phyloP scores from a whole-genome alignment of 2,888 invertebrate species.

The Frankliniella intonsa region DNA sequence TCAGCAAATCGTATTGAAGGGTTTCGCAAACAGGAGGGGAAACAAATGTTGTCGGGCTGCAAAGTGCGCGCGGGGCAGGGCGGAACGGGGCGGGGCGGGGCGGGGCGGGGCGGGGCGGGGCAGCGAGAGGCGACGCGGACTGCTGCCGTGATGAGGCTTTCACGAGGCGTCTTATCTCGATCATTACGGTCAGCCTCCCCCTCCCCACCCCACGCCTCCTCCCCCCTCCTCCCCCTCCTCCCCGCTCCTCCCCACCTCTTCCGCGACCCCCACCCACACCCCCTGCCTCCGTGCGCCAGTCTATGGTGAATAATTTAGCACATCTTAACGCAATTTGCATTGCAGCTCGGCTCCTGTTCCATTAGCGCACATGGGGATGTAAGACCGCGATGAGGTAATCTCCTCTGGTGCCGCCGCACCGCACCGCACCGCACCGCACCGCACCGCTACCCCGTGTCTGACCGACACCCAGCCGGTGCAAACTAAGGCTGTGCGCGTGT shows the following conservation, averaged over 20 bases:
- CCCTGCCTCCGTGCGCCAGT: too few relatives aligned
- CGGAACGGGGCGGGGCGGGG: not conserved
- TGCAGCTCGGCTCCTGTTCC: conserved; percentile 3
- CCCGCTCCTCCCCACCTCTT: too few relatives aligned
- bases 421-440: too few relatives aligned
- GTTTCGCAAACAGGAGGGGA: conserved; percentile 4
- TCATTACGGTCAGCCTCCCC: not conserved
- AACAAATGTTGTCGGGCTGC: not conserved
- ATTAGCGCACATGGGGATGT: not conserved
- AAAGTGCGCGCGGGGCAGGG: not conserved
- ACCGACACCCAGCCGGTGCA: too few relatives aligned
- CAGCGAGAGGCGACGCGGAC: not conserved
- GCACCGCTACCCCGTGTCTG: too few relatives aligned
- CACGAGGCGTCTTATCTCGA: not conserved
- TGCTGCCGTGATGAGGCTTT: not conserved
- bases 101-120: not conserved
- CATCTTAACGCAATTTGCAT: conserved; percentile 20
- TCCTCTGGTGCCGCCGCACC: too few relatives aligned
- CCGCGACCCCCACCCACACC: too few relatives aligned
- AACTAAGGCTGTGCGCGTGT: too few relatives aligned
- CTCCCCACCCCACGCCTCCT: too few relatives aligned
- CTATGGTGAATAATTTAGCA: conserved; percentile 9
- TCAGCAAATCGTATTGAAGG: conserved; percentile 16
- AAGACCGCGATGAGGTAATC: too few relatives aligned
- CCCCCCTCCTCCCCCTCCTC: too few relatives aligned